Evolutionary conservation across 2,113 vertebrate genomes (phyloP).

Genomic region (Struthio camelus): DNA sequence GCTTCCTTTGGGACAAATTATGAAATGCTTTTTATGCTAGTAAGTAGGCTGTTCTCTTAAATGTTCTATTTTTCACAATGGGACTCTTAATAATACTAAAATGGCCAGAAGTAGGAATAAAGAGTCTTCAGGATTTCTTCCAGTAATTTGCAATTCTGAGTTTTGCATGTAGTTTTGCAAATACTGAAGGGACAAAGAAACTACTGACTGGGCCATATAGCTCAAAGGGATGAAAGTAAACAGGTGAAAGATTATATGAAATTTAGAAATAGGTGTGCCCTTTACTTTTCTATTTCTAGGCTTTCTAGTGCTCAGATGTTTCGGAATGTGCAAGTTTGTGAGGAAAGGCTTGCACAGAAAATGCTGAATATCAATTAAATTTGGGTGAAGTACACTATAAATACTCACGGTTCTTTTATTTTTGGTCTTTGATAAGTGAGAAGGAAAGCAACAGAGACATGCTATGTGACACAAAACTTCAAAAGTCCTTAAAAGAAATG

Average conservation of each 20-base stretch:
- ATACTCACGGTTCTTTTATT: background rate
- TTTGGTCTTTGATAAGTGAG: background rate
- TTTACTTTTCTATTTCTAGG: background rate
- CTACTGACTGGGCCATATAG: background rate
- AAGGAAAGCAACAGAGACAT: background rate
- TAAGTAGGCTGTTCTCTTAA: background rate
- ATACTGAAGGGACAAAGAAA: background rate
- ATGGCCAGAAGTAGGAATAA: background rate
- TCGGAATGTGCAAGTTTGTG: background rate
- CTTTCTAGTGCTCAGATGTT: background rate
- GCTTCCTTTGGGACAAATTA: background rate
- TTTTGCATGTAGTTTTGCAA: background rate
- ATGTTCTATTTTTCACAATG: background rate
- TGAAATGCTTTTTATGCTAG: background rate
- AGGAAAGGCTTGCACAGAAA: background rate
- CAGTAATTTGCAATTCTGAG: background rate
- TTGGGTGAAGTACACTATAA: background rate
- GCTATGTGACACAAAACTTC: background rate
- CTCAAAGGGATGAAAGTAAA: background rate
- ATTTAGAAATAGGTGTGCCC: background rate
- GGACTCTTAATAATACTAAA: background rate
- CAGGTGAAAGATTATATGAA: background rate
- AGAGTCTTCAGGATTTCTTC: background rate
- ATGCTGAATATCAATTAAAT: background rate
- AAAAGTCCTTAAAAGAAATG: background rate